Evolutionary conservation across 2,888 invertebrate genomes (phyloP).

Genomic region (Parelbella ahira): DNA sequence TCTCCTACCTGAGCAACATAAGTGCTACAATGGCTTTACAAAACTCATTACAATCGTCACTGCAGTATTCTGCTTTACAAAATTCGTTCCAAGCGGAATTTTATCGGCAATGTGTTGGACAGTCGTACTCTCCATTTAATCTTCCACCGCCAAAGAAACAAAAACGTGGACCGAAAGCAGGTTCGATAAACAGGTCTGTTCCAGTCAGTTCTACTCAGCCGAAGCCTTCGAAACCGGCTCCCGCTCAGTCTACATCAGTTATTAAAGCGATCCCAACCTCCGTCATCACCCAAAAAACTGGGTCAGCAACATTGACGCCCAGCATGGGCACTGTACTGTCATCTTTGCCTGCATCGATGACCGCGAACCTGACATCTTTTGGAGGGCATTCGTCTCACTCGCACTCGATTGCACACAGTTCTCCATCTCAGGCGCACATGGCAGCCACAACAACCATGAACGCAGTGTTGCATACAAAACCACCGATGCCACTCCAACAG

Average conservation of each 20-base stretch:
- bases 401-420: conserved; percentile 36
- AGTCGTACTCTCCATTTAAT: conserved; percentile 50
- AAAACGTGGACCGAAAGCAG: conserved; percentile 58
- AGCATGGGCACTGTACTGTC: conserved; percentile 67
- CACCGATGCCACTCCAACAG: conserved; percentile 63
- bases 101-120: conserved; percentile 61
- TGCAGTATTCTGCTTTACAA: conserved; percentile 51
- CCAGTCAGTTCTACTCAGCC: conserved; percentile 33
- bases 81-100: conserved; percentile 67
- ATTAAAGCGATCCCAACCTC: conserved; percentile 44
- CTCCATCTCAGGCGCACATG: conserved; percentile 59
- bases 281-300: conserved; percentile 40
- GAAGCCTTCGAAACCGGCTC: conserved; percentile 44
- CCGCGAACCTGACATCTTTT: conserved; percentile 45
- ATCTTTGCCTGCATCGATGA: conserved; percentile 59
- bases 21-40: conserved; percentile 58
- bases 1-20: conserved; percentile 60
- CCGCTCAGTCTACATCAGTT: conserved; percentile 32
- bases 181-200: conserved; percentile 27
- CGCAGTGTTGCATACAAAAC: conserved; percentile 55
- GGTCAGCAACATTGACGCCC: conserved; percentile 50
- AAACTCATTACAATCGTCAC: conserved; percentile 49
- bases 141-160: conserved; percentile 61
- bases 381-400: conserved; percentile 33
- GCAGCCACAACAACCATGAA: conserved; percentile 48